Evolutionary conservation across 2,113 vertebrate species (phyloP).

Genomic region (Microtus ochrogaster): DNA sequence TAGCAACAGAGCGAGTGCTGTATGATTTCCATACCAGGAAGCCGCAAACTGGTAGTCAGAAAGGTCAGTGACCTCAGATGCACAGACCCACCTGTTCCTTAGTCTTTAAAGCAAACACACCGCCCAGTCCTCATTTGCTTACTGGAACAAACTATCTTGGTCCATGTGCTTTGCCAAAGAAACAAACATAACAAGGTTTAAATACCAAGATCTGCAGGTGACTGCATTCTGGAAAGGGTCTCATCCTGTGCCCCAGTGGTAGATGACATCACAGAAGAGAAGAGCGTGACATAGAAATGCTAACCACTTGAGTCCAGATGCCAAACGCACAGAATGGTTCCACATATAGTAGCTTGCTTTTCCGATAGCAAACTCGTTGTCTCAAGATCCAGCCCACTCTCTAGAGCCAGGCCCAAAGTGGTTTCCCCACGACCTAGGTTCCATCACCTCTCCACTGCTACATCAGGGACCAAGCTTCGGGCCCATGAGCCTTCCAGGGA

Average conservation of each 20-base stretch:
- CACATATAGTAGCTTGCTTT: not conserved
- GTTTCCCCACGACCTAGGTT: too few species aligned
- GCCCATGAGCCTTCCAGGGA: not conserved
- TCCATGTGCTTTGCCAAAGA: not conserved
- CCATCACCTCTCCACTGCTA: not conserved
- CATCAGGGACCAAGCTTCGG: not conserved
- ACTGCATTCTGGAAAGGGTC: not conserved
- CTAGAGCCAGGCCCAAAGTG: not conserved
- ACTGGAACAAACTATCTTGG: not conserved
- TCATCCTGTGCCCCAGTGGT: not conserved
- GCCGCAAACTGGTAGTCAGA: slow-evolving; percentile 11
- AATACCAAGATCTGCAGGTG: not conserved
- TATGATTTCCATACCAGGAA: not conserved
- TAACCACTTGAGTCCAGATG: not conserved
- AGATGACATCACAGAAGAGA: not conserved
- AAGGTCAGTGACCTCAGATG: not conserved
- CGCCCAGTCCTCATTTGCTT: not conserved
- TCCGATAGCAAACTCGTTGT: not conserved
- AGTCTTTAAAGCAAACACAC: not conserved
- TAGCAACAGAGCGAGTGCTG: not conserved
- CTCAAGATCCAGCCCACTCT: not conserved
- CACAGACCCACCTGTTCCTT: not conserved
- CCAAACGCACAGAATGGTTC: not conserved
- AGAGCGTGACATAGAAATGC: not conserved
- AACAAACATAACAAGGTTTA: not conserved